Base-by-base conservation (phyloP, 2,888 invertebrate species). In the Theodoxus fluviatilis region DNA sequence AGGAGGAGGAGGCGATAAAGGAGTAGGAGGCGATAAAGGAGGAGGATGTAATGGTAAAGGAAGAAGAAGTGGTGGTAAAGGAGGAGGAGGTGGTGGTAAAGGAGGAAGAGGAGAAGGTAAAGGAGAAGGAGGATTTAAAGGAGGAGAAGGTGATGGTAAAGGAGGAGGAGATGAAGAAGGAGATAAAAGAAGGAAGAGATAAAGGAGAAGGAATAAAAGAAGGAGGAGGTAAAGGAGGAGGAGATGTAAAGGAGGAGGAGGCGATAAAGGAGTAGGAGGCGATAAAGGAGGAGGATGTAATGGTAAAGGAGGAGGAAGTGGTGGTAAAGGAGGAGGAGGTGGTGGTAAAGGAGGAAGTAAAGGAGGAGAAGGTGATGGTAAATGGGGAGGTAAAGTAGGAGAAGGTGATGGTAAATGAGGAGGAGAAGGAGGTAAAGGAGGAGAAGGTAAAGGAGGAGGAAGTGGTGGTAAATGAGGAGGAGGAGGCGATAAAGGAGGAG, bases 251-350 rank as follows among this genome's bases (percentile, higher is more conserved):
- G 78, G 87, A 88, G 49, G 89, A 90, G 70, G 83, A 88, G 55
- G 84, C 87, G 73, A 90, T 98, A 87, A 91, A 93, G 0, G 93
- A 93, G 85, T 99, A 47, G 38, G 59, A 25, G 40, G 22, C 40
- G 68, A 66, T 28, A 2, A 65, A 83, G 78, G 87, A 88, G 49
- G 89, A 90, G 70, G n/a, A n/a, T n/a, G n/a, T n/a, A n/a, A n/a
- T n/a, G n/a, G n/a, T n/a, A n/a, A n/a, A n/a, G n/a, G n/a, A n/a
- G n/a, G n/a, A n/a, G n/a, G n/a, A n/a, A n/a, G n/a, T n/a, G n/a
- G n/a, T n/a, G n/a, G n/a, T n/a, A n/a, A n/a, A n/a, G n/a, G n/a
- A n/a, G n/a, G n/a, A n/a, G n/a, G n/a, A n/a, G n/a, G n/a, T n/a
- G n/a, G n/a, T n/a, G n/a, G n/a, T n/a, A n/a, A n/a, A n/a, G n/a